Base-by-base conservation (phyloP, 2,888 invertebrate species). In the Apeira syringaria region DNA sequence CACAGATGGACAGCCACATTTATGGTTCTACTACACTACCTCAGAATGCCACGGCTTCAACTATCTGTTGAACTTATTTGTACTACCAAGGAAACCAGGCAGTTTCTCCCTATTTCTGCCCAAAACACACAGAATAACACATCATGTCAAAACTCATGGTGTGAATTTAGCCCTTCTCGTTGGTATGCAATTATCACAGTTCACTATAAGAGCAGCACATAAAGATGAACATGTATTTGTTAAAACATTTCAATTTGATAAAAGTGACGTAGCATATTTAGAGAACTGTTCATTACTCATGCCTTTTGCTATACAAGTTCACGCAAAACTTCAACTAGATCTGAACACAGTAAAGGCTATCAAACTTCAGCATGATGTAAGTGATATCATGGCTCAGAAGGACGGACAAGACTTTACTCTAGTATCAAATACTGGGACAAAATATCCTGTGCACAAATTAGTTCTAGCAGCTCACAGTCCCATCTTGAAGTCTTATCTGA, bases 21-120 rank as follows among this genome's bases (percentile, higher is more conserved):
- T 84, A 7, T 87, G 85, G 85, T 89, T 89, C 47, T 82, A 72
- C 38, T 78, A 53, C 12, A 68, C 72, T 22, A 75, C 78, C 1
- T 68, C 78, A 2, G 24, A 57, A 2, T 75, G 74, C 31, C 77
- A 76, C 3, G 75, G 73, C 5, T 42, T 62, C 22, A 79, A 70
- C 38, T 61, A 65, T 26, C 46, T 88, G 28, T 56, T 89, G 0
- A 86, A 76, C 50, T 50, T 89, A 35, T 87, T 84, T 68, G 76
- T 82, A 0, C 68, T 74, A 31, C 66, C 80, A 30, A 71, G 80
- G 42, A 71, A 61, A 40, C 46, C 63, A 5, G 76, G 77, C 2
- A 61, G 54, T 12, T 71, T 81, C 15, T 56, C 72, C 9, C 54
- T 88, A 9, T 65, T 68, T 2, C 50, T 85, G 1, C 74, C 79